Percentiles rank a stretch among this genome's conserved stretches.
Evolutionary conservation across 2,888 invertebrate genomes (phyloP).

Genomic region (Theristus sp.): DNA sequence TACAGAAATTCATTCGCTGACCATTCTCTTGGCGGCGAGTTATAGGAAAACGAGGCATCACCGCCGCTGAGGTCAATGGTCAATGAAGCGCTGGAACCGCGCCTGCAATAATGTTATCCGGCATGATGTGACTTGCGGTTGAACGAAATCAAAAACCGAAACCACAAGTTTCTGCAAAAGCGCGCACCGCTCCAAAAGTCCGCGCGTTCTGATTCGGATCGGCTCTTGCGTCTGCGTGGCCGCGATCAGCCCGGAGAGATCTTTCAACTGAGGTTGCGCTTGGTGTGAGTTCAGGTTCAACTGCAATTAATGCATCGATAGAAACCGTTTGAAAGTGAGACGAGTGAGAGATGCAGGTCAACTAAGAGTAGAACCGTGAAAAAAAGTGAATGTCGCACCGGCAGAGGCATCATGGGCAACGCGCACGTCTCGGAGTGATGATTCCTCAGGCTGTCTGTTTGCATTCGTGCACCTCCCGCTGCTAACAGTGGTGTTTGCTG

Average conservation of each 20-base stretch:
- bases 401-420: not conserved
- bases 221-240: not conserved
- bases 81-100: constrained; percentile 73
- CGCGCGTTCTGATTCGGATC: constrained; percentile 3
- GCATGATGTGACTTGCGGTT: not conserved
- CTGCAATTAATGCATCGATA: not conserved
- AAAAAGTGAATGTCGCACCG: not conserved
- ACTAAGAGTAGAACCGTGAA: no score
- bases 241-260: not conserved
- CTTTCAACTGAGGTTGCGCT: not conserved
- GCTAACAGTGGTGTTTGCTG: no score
- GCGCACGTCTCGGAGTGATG: not conserved
- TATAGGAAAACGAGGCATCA: constrained; percentile 26
- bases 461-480: no score
- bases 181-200: constrained; percentile 4
- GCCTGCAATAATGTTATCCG: constrained; percentile 36
- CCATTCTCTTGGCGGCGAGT: constrained; percentile 8
- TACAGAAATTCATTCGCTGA: no score
- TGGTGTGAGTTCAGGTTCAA: not conserved
- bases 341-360: no score
- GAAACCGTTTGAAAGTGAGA: no score
- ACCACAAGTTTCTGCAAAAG: not conserved
- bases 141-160: not conserved
- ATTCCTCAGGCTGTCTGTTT: no score
- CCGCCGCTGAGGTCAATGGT: constrained; percentile 55